Percentiles rank a stretch among this genome's conserved stretches.
phyloP scores from a whole-genome alignment of 2,113 vertebrate genomes.

The Sebastes schlegelii region DNA sequence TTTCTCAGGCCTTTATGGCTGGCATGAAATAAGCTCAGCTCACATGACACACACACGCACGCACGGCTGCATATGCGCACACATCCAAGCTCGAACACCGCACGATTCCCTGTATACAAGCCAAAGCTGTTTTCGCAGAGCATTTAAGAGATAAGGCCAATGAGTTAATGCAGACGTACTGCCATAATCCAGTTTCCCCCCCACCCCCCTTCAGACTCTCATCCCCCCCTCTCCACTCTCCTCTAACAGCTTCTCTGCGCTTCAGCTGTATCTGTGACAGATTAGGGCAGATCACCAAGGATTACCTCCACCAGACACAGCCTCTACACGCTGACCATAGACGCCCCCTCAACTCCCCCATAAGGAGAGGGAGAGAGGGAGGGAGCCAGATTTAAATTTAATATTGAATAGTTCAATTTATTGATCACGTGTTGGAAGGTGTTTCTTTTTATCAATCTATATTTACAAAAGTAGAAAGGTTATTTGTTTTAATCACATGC shows the following conservation, averaged over 20 bases:
- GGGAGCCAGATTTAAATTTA: slow-evolving; percentile 27
- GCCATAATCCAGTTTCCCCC: slow-evolving; percentile 80
- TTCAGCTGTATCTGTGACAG: slow-evolving; percentile 86
- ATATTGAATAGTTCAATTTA: slow-evolving; percentile 35
- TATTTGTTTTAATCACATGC: slow-evolving; percentile 16
- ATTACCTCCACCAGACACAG: slow-evolving; percentile 83
- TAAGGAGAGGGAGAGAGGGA: slow-evolving; percentile 3
- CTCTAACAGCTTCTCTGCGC: slow-evolving; percentile 70
- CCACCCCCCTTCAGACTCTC: slow-evolving; percentile 55
- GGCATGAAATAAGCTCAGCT: slow-evolving; percentile 65
- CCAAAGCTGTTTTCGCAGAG: slow-evolving; percentile 80
- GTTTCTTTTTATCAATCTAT: background rate
- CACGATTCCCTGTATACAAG: slow-evolving; percentile 59
- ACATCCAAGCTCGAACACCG: slow-evolving; percentile 24
- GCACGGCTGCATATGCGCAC: background rate
- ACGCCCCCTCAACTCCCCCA: slow-evolving; percentile 43
- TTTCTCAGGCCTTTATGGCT: slow-evolving; percentile 61
- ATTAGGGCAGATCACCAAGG: slow-evolving; percentile 85
- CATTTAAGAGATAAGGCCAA: slow-evolving; percentile 83
- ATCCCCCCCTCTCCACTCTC: slow-evolving; percentile 40
- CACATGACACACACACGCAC: slow-evolving; percentile 48
- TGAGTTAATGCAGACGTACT: slow-evolving; percentile 81
- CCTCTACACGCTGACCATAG: slow-evolving; percentile 75
- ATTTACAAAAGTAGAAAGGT: background rate
- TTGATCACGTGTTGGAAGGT: slow-evolving; percentile 2